These are phyloP conservation scores for Amphimallon solstitiale DNA, from an alignment of 2,888 invertebrate genomes.

Conservation along the genomic window DNA sequence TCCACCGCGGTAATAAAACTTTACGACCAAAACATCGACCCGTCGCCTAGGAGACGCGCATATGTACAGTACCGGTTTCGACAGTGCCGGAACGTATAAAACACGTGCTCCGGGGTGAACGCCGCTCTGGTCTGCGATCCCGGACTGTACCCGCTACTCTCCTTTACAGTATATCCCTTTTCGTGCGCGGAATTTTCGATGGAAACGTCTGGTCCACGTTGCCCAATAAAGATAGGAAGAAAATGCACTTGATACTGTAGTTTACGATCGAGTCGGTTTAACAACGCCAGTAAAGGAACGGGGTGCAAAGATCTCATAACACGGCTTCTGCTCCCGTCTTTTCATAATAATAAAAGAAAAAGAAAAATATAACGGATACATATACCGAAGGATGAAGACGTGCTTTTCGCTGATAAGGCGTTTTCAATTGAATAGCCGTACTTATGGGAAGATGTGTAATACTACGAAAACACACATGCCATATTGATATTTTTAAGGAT, in stretches of 20 bases:
- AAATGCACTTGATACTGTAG: conserved; percentile 34
- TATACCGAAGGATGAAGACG: conserved; percentile 9
- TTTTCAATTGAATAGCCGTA: not conserved
- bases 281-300: conserved; percentile 23
- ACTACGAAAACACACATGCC: not conserved
- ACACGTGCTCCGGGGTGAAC: conserved; percentile 31
- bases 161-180: conserved; percentile 28
- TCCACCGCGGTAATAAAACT: conserved; percentile 63
- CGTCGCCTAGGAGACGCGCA: conserved; percentile 62
- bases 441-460: not conserved
- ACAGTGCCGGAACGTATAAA: conserved; percentile 15
- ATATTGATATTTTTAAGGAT: too few species aligned
- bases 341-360: conserved; percentile 32
- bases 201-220: conserved; percentile 35
- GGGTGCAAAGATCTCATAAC: conserved; percentile 35
- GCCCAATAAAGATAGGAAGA: conserved; percentile 36
- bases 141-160: conserved; percentile 20
- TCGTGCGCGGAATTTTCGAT: conserved; percentile 35
- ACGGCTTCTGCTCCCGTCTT: conserved; percentile 31
- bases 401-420: conserved; percentile 17
- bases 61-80: conserved; percentile 49
- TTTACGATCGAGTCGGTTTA: conserved; percentile 32
- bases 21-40: conserved; percentile 64
- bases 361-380: conserved; percentile 17
- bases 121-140: not conserved